These are phyloP conservation scores for Haemorhous mexicanus DNA, from an alignment of 2,113 vertebrate species.

Conservation along the genomic window DNA sequence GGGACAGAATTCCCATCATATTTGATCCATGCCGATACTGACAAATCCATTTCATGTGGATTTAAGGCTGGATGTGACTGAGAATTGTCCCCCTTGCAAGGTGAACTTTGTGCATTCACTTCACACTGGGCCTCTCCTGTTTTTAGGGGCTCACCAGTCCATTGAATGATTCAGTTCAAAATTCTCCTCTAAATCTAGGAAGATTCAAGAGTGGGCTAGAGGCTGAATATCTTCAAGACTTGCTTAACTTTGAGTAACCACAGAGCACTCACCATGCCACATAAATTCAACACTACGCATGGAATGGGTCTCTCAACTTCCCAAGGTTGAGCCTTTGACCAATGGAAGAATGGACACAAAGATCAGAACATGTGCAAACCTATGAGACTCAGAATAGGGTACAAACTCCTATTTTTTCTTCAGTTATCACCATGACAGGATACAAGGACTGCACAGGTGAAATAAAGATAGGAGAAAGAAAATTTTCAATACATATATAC, in stretches of 20 bases:
- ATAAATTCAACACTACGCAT: not conserved
- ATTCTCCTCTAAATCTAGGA: not conserved
- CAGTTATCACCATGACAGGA: not conserved
- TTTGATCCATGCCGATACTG: not conserved
- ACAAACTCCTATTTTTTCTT: not conserved
- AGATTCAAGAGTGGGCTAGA: not conserved
- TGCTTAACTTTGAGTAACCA: not conserved
- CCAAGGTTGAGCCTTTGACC: not conserved
- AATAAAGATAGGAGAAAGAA: not conserved
- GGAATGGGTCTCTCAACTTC: not conserved
- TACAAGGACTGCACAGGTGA: not conserved
- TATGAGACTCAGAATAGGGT: not conserved
- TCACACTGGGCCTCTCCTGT: not conserved
- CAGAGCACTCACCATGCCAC: not conserved
- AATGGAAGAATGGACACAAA: not conserved
- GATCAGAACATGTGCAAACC: not conserved
- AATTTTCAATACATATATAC: not conserved
- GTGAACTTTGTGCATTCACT: not conserved
- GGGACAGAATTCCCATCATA: not conserved
- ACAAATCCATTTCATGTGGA: not conserved
- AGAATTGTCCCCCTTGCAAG: not conserved
- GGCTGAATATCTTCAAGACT: not conserved
- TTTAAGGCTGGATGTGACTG: not conserved
- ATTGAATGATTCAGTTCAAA: not conserved
- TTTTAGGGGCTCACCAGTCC: not conserved